Conservation (phyloP, 2,888 invertebrate genomes). For the Drosophila colorata region DNA sequence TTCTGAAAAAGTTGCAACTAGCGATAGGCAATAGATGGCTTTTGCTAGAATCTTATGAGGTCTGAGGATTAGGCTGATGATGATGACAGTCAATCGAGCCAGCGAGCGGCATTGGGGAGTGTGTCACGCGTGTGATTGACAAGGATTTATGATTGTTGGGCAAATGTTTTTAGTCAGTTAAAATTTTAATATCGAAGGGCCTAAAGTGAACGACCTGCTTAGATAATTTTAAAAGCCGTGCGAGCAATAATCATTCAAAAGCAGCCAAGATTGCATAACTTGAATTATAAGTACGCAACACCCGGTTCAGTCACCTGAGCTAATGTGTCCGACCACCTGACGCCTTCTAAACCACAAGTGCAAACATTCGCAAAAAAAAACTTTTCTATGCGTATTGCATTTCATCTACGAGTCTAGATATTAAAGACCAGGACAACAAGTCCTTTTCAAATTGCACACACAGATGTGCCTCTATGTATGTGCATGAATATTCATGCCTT, state of each 20-base stretch:
- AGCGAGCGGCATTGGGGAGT: slow-evolving; percentile 36
- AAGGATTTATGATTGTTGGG: slow-evolving; percentile 80
- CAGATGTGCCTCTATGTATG: slow-evolving; percentile 45
- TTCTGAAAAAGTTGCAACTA: slow-evolving; percentile 58
- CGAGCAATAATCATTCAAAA: slow-evolving; percentile 61
- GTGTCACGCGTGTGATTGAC: slow-evolving; percentile 81
- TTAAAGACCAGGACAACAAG: slow-evolving; percentile 46
- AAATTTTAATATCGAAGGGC: slow-evolving; percentile 64
- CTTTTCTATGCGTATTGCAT: slow-evolving; percentile 82
- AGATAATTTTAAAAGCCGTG: slow-evolving; percentile 36
- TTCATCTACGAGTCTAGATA: slow-evolving; percentile 81
- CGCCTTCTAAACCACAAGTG: slow-evolving; percentile 39
- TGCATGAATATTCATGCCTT: slow-evolving; percentile 77
- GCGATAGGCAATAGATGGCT: slow-evolving; percentile 50
- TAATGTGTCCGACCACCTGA: slow-evolving; percentile 8
- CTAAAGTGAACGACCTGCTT: slow-evolving; percentile 68
- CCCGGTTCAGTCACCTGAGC: slow-evolving; percentile 69
- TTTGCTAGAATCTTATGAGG: slow-evolving; percentile 35
- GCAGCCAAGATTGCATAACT: slow-evolving; percentile 78
- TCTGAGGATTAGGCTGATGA: slow-evolving; percentile 47
- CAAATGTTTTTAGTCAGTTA: slow-evolving; percentile 65
- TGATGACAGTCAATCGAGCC: slow-evolving; percentile 60
- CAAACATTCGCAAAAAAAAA: slow-evolving; percentile 68
- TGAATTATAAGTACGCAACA: slow-evolving; percentile 34
- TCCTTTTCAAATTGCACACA: slow-evolving; percentile 60